These are phyloP conservation scores for Anoncus sp. DNA, from an alignment of 2,888 invertebrate species.

Conservation along the genomic window DNA sequence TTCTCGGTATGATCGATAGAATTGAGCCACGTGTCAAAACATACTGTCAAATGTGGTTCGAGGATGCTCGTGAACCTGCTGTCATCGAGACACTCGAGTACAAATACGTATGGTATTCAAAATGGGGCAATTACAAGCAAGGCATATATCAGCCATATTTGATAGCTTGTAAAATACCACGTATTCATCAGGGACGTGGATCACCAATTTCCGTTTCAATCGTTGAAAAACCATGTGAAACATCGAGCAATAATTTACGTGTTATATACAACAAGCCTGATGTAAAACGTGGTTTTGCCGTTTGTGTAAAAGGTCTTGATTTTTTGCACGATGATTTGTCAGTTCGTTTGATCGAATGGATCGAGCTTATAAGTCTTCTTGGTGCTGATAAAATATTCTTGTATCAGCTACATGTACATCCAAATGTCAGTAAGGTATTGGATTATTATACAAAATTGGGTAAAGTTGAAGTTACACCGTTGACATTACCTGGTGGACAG, in stretches of 20 bases:
- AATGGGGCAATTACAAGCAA: conserved; percentile 97
- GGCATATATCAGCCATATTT: conserved; percentile 96
- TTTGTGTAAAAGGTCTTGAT: conserved; percentile 97
- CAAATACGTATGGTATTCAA: conserved; percentile 97
- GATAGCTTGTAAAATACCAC: conserved; percentile 94
- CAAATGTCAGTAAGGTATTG: conserved; percentile 94
- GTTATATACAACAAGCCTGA: conserved; percentile 92
- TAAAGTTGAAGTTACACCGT: conserved; percentile 90
- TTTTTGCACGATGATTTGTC: conserved; percentile 96
- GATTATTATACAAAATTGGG: conserved; percentile 87
- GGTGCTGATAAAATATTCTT: conserved; percentile 97
- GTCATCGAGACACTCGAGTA: conserved; percentile 94
- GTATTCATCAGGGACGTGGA: conserved; percentile 87
- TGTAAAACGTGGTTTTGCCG: conserved; percentile 92
- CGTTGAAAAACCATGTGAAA: conserved; percentile 93
- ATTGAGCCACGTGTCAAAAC: conserved; percentile 93
- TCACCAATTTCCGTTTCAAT: conserved; percentile 94
- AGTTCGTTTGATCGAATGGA: conserved; percentile 96
- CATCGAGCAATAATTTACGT: conserved; percentile 92
- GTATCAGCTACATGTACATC: conserved; percentile 90
- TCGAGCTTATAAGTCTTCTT: conserved; percentile 92
- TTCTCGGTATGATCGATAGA: conserved; percentile 95
- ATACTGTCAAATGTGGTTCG: conserved; percentile 96
- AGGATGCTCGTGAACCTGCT: conserved; percentile 92
- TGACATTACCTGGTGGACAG: conserved; percentile 94